A percentile compares a stretch with the other conserved stretches of the same genome.
Evolutionary conservation across 1,140 invertebrate species (phyloP).

Genomic region (Hydropsyche tenuis): DNA sequence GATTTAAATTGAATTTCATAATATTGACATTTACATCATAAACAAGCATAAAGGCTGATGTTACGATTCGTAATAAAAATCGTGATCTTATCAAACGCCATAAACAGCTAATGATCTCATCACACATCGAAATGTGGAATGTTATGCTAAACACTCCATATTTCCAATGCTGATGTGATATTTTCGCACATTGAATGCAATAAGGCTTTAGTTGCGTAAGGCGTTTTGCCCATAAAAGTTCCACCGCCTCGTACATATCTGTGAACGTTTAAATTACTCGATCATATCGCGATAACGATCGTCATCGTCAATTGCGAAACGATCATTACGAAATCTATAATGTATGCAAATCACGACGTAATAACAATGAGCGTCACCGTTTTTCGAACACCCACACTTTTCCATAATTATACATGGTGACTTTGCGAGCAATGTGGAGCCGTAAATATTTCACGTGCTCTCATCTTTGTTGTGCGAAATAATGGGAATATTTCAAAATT

Average conservation of each 20-base stretch:
- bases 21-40: too few species aligned
- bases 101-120: not conserved
- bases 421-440: not conserved
- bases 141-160: not conserved
- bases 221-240: too few species aligned
- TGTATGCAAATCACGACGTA: slow-evolving; percentile 12
- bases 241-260: not conserved
- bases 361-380: slow-evolving; percentile 5
- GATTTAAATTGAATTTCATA: too few species aligned
- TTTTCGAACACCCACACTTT: slow-evolving; percentile 13
- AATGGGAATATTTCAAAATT: too few species aligned
- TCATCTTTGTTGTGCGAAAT: too few species aligned
- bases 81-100: not conserved
- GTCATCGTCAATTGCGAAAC: slow-evolving; percentile 9
- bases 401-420: slow-evolving; percentile 14
- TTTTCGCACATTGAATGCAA: not conserved
- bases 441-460: too few species aligned
- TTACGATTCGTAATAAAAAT: not conserved
- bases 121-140: not conserved
- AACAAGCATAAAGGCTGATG: too few species aligned
- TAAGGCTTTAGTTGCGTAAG: too few species aligned
- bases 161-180: not conserved
- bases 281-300: not conserved
- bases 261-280: not conserved
- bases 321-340: slow-evolving; percentile 4